Base-by-base conservation (phyloP, 2,113 vertebrate genomes). In the Anolis sagrei region DNA sequence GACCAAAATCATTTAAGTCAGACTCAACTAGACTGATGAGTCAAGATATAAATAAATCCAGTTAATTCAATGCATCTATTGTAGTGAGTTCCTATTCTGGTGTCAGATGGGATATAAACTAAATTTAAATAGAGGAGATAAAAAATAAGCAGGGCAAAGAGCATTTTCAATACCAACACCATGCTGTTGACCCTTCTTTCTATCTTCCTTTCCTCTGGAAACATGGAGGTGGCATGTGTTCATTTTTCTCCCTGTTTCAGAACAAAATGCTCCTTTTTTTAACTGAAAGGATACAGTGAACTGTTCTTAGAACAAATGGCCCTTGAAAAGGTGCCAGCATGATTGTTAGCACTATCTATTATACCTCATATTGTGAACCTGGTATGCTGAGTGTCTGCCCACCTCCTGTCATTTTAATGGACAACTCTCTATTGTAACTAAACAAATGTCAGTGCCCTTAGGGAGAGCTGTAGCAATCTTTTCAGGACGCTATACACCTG, bases 341-440 rank as follows among this genome's bases (percentile, higher is more conserved):
- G 72, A 0, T 29, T 48, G 36, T 34, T 61, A 21, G 36, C 21
- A 77, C 69, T 74, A 81, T 82, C 58, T 48, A 27, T 90, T 74
- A 2, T 3, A 19, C 36, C 49, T 25, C 72, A 74, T 1, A 86
- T 87, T 4, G 0, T 0, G 0, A 87, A 80, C 0, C 8, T 54
- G 10, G 81, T 4, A 1, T 7, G 81, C 58, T 0, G 0, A 79
- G 80, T 1, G 10, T 3, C 51, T 76, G 76, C 14, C 86, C 92
- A 81, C 51, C 61, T 72, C n/a, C 78, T 88, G 90, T 76, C 88
- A 80, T 74, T 76, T 83, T 86, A 91, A 89, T 13, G 70, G 93
- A 83, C 79, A 93, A 4, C 79, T 83, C 84, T 86, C 83, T 80
- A 3, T 69, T 72, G 91, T 75, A 86, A 79, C 76, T 44, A 44